A percentile compares a stretch with the other conserved stretches of the same genome.
Evolutionary conservation across 2,888 invertebrate genomes (phyloP).

Genomic region (Pimpla rufipes): DNA sequence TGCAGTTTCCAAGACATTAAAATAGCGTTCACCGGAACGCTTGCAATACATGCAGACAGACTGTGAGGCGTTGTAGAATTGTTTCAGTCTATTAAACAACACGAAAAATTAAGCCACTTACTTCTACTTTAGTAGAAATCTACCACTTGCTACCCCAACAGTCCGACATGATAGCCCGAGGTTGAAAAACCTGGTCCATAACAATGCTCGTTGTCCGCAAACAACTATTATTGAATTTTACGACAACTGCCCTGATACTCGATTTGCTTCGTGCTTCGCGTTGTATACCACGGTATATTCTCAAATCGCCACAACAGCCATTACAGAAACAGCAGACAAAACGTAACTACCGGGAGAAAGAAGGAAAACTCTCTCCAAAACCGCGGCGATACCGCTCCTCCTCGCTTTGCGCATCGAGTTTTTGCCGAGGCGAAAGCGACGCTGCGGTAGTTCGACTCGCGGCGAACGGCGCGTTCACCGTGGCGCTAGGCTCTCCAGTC

Average conservation of each 20-base stretch:
- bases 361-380: constrained; percentile 1
- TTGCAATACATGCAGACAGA: too few species aligned
- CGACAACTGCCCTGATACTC: constrained; percentile 15
- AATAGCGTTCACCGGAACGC: not conserved
- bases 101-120: not conserved
- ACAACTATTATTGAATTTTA: constrained; percentile 42
- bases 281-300: not conserved
- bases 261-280: constrained; percentile 25
- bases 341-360: constrained; percentile 11
- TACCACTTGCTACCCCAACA: not conserved
- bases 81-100: not conserved
- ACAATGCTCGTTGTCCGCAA: not conserved
- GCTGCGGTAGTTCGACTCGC: constrained; percentile 25
- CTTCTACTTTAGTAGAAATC: not conserved
- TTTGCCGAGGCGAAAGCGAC: not conserved
- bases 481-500: not conserved
- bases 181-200: not conserved
- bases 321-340: constrained; percentile 28
- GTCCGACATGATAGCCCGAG: not conserved
- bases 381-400: constrained; percentile 1
- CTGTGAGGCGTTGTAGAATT: too few species aligned
- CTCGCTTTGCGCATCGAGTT: constrained; percentile 24
- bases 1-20: not conserved
- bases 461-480: constrained; percentile 3
- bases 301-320: not conserved